Evolutionary conservation across 2,888 invertebrate genomes (phyloP).

Genomic region (Chloromyia formosa): DNA sequence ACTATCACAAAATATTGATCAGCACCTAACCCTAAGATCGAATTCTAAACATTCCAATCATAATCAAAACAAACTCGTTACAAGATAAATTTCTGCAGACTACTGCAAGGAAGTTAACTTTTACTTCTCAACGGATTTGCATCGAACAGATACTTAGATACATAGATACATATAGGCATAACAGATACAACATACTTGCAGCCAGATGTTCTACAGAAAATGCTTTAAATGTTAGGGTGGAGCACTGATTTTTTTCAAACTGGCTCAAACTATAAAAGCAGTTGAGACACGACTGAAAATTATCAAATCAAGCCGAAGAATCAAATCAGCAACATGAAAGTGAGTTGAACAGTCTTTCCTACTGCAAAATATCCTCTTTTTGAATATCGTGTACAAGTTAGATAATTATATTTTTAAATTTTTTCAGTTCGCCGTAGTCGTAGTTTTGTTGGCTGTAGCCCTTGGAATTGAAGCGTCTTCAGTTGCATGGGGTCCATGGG

Average conservation of each 20-base stretch:
- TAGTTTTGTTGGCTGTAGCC: constrained; percentile 56
- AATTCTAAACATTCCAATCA: not conserved
- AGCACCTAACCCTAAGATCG: not conserved
- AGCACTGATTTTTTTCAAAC: not conserved
- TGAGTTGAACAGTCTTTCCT: not conserved
- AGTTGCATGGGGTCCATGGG: constrained; percentile 49
- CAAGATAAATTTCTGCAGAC: not conserved
- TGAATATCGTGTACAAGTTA: not conserved
- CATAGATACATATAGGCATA: no score
- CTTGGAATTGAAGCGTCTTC: constrained; percentile 52
- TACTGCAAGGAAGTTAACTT: constrained; percentile 38
- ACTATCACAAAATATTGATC: no score
- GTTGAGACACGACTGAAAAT: not conserved
- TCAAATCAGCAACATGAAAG: constrained; percentile 36
- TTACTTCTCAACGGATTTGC: constrained; percentile 6
- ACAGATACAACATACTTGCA: not conserved
- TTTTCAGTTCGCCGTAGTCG: constrained; percentile 56
- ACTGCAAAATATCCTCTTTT: not conserved
- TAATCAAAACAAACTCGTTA: not conserved
- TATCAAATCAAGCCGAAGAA: constrained; percentile 18
- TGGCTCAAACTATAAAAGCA: constrained; percentile 22
- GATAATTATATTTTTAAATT: not conserved
- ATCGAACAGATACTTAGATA: no score
- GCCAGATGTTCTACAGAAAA: constrained; percentile 20
- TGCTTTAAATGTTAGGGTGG: not conserved